phyloP scores from a whole-genome alignment of 1,140 invertebrate species.

The Choristoneura fumiferana region DNA sequence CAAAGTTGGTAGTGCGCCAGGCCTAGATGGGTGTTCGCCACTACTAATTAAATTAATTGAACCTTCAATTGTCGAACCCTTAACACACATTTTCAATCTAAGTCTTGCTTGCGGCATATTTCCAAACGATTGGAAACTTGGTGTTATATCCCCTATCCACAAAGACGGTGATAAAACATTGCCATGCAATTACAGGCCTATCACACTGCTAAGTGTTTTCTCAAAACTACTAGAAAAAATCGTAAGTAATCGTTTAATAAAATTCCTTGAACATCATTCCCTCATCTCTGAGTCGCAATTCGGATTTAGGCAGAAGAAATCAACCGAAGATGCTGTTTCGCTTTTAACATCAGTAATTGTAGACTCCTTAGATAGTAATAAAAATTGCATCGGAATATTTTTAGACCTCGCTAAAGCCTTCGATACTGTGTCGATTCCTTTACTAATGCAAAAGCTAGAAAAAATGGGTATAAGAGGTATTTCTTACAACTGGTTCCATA shows the following conservation, averaged over 20 bases:
- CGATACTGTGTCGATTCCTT: no score
- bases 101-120: not conserved
- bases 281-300: not conserved
- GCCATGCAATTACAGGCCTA: slow-evolving; percentile 10
- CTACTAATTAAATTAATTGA: not conserved
- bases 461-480: no score
- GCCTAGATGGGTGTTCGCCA: not conserved
- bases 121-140: not conserved
- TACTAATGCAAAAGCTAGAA: no score
- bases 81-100: not conserved
- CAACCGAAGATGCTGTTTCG: no score
- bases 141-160: not conserved
- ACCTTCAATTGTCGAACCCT: not conserved
- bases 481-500: no score
- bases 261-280: not conserved
- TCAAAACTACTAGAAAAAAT: slow-evolving; percentile 12
- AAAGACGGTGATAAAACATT: not conserved
- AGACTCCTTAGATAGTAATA: no score
- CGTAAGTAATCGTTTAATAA: not conserved
- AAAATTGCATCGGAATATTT: no score
- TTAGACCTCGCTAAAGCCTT: no score
- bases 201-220: not conserved
- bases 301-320: not conserved
- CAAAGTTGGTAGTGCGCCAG: not conserved
- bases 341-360: no score